Base-by-base conservation (phyloP, 2,797 vertebrate genomes). In the Salarias fasciatus region DNA sequence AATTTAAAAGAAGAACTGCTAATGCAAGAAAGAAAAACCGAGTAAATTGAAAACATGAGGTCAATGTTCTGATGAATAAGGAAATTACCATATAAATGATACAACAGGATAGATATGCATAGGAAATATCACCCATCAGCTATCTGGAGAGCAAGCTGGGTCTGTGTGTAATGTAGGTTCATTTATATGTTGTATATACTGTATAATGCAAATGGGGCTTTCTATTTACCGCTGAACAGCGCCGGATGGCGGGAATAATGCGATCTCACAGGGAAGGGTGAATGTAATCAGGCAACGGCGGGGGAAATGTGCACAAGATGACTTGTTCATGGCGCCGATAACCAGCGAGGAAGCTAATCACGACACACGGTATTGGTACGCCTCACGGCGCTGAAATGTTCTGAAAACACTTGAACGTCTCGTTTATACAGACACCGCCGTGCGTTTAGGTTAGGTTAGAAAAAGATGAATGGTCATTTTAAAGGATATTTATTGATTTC, bases 31-130 rank as follows among this genome's bases (percentile, higher is more conserved):
- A 60, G 24, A 37, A 8, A 64, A 0, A 35, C 1, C 40, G 30
- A 44, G 28, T 10, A 28, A 24, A 24, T 24, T 24, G 18, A 24
- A 24, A 24, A 24, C 18, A 55, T 46, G 45, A 49, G 9, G 5
- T 35, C 30, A 53, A 6, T 54, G 33, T 50, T 50, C 0, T 6
- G 9, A n/a, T 30, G 40, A 63, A 50, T 14, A 60, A 47, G 53
- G 13, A 42, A 29, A 69, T 75, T 3, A 51, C 35, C 53, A 71
- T 63, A 43, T 30, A 45, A 52, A 71, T 72, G n/a, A 45, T 13
- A 24, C 2, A 29, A 42, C 31, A 18, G 15, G 28, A 40, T 55
- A 58, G 47, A 54, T 29, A 56, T 45, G 43, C 13, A 67, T 7
- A 8, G 45, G 5, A 24, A 61, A 65, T 24, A 0, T 41, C 12